A percentile compares a stretch with the other conserved stretches of the same genome.
Conservation (phyloP, 2,888 invertebrate species). For the Andrena camellia region DNA sequence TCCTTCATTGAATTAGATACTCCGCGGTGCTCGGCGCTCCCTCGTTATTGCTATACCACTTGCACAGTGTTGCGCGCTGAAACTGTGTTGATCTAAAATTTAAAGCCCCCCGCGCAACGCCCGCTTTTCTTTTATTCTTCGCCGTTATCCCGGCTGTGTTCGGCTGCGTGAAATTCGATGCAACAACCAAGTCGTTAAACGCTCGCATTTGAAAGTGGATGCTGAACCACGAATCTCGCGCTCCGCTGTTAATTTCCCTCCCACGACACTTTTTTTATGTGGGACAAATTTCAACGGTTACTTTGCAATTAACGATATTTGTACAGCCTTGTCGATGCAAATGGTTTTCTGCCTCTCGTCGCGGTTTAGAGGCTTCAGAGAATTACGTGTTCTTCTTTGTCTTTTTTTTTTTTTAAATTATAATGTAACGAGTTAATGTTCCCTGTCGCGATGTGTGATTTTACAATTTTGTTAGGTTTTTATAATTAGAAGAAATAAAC, state of each 20-base stretch:
- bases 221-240: background rate
- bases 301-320: background rate
- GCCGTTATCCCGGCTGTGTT: background rate
- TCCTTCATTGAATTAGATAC: constrained; percentile 44
- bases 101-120: constrained; percentile 14
- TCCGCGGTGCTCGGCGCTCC: background rate
- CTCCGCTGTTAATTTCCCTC: background rate
- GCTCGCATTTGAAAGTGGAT: background rate
- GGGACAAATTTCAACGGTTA: background rate
- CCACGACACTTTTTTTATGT: background rate
- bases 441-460: too few species aligned
- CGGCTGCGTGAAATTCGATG: constrained; percentile 10
- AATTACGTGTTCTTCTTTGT: background rate
- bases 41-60: constrained; percentile 28
- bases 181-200: background rate
- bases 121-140: constrained; percentile 16
- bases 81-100: constrained; percentile 38
- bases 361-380: too few species aligned
- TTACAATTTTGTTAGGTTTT: too few species aligned
- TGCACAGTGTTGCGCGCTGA: background rate
- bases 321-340: too few species aligned
- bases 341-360: too few species aligned
- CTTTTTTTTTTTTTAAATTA: background rate
- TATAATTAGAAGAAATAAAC: too few species aligned
- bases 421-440: too few species aligned